These are phyloP conservation scores for Cydia strobilella DNA, from an alignment of 1,140 invertebrate species.

Conservation along the genomic window DNA sequence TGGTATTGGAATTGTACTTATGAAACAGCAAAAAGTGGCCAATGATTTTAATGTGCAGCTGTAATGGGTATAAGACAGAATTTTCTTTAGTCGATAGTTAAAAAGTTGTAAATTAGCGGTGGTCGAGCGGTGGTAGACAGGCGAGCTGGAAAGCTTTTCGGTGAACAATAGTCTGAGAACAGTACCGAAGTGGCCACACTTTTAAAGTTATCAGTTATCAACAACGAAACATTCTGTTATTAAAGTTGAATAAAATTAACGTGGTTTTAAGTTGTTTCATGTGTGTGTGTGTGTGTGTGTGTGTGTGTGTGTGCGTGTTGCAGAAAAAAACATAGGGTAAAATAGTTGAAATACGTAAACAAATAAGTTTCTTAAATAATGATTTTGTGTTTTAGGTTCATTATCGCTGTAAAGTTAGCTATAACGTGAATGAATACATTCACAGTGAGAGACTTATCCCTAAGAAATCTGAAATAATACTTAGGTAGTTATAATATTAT, in stretches of 20 bases:
- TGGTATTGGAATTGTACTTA: neutral
- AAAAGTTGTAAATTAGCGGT: conserved; percentile 56
- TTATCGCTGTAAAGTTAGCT: no score
- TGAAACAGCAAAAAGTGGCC: neutral
- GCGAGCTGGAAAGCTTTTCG: conserved; percentile 44
- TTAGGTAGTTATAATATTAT: no score
- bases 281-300: no score
- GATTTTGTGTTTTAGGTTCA: no score
- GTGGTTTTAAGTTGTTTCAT: neutral
- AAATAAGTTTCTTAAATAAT: no score
- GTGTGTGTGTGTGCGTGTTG: no score
- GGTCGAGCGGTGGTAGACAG: conserved; percentile 39
- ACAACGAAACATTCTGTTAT: neutral
- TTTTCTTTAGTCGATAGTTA: conserved; percentile 53
- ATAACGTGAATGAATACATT: no score
- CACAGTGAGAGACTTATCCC: no score
- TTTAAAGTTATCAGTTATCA: conserved; percentile 37
- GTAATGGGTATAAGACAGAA: conserved; percentile 43
- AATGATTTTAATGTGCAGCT: neutral
- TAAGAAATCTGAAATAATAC: no score
- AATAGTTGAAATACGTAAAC: no score
- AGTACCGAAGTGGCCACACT: conserved; percentile 40
- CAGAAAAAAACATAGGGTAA: no score
- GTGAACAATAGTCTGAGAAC: conserved; percentile 50
- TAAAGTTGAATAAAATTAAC: neutral